phyloP scores from a whole-genome alignment of 2,113 vertebrate genomes.

The Martes martes region DNA sequence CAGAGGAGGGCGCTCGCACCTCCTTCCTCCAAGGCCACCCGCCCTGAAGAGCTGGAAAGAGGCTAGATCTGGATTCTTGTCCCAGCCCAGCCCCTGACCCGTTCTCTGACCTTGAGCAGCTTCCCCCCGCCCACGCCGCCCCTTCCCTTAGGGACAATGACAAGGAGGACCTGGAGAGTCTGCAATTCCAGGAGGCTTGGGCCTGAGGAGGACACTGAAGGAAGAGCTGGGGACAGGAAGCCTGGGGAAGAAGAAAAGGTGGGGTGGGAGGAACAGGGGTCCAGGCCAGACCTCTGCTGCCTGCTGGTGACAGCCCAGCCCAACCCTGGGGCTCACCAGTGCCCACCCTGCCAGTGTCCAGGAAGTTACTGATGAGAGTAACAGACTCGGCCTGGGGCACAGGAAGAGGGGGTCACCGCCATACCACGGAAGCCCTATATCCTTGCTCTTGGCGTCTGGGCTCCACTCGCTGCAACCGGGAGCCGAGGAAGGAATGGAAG shows the following conservation, averaged over 20 bases:
- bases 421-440: background rate
- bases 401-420: background rate
- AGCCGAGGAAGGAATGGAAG: background rate
- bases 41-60: background rate
- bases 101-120: background rate
- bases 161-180: background rate
- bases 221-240: background rate
- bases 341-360: background rate
- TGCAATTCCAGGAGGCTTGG: background rate
- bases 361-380: slow-evolving; percentile 13
- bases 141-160: background rate
- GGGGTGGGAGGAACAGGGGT: background rate
- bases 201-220: background rate
- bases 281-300: background rate
- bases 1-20: background rate
- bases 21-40: background rate
- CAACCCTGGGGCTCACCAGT: background rate
- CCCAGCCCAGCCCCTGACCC: background rate
- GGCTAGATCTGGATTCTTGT: background rate
- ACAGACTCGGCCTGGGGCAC: background rate
- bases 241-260: background rate
- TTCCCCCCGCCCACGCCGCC: background rate
- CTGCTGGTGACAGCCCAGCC: background rate
- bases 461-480: background rate
- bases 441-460: background rate